phyloP scores from a whole-genome alignment of 2,888 invertebrate genomes.

The Glyphotaelius pellucidus region DNA sequence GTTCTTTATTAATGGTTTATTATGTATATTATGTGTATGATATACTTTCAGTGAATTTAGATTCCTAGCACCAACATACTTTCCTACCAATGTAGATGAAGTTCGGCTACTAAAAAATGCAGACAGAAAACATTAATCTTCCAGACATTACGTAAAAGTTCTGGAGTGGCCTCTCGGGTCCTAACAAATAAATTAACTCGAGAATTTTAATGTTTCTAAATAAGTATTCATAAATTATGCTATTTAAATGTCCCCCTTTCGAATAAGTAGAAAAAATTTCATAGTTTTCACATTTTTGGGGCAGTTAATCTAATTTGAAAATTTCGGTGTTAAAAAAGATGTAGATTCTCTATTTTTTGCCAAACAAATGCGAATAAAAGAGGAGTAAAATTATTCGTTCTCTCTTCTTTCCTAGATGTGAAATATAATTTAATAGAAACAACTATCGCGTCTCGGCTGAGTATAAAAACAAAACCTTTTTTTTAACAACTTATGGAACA shows the following conservation, averaged over 20 bases:
- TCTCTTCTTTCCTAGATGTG: not conserved
- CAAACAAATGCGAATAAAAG: not conserved
- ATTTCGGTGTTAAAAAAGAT: not conserved
- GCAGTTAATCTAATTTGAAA: not conserved
- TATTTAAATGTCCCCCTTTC: not conserved
- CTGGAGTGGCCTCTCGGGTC: not conserved
- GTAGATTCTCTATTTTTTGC: not conserved
- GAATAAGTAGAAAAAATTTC: not conserved
- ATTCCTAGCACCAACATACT: not conserved
- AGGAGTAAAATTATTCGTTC: not conserved
- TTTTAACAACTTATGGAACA: no score
- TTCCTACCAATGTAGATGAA: not conserved
- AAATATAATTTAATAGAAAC: not conserved
- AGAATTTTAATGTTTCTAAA: not conserved
- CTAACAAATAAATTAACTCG: not conserved
- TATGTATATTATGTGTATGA: not conserved
- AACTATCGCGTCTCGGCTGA: not conserved
- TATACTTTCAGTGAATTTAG: not conserved
- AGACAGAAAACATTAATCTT: slow-evolving; percentile 2
- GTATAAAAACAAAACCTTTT: no score
- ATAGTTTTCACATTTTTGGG: not conserved
- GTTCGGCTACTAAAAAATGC: not conserved
- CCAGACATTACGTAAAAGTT: not conserved
- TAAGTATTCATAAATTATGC: not conserved
- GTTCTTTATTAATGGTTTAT: no score